Conservation (phyloP, 92 coral and sea anemone genomes). For the Metridium senile region DNA sequence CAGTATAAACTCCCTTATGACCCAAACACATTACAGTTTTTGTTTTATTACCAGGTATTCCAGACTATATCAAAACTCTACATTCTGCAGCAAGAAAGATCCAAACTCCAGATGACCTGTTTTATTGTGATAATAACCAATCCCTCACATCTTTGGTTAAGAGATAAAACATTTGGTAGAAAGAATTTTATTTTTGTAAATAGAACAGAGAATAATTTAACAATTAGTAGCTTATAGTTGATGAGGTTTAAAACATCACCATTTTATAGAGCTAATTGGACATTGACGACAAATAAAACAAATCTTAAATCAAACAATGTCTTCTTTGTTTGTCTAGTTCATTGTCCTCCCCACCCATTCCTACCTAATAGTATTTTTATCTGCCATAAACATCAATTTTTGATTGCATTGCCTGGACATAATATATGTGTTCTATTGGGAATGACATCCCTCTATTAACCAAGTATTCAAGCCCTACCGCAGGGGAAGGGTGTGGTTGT, state of each 20-base stretch:
- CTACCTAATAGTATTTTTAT: too few relatives aligned
- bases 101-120: slow-evolving; percentile 4
- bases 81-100: slow-evolving; percentile 72
- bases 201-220: background rate
- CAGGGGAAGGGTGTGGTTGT: too few relatives aligned
- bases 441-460: too few relatives aligned
- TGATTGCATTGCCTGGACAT: too few relatives aligned
- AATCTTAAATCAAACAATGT: background rate
- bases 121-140: slow-evolving; percentile 6
- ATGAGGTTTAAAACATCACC: slow-evolving; percentile 2
- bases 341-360: too few relatives aligned
- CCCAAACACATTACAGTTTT: too few relatives aligned
- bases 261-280: background rate
- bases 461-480: too few relatives aligned
- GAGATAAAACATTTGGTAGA: background rate
- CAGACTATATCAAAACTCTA: slow-evolving; percentile 74
- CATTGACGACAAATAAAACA: background rate
- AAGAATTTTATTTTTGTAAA: slow-evolving; percentile 6
- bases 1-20: too few relatives aligned
- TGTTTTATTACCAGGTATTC: slow-evolving; percentile 80
- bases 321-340: too few relatives aligned
- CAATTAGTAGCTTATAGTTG: background rate
- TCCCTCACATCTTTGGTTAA: background rate
- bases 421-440: too few relatives aligned
- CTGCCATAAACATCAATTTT: too few relatives aligned